Percentiles rank a stretch among this genome's conserved stretches.
Conservation (phyloP, 2,113 vertebrate species). For the Azemiops feae region DNA sequence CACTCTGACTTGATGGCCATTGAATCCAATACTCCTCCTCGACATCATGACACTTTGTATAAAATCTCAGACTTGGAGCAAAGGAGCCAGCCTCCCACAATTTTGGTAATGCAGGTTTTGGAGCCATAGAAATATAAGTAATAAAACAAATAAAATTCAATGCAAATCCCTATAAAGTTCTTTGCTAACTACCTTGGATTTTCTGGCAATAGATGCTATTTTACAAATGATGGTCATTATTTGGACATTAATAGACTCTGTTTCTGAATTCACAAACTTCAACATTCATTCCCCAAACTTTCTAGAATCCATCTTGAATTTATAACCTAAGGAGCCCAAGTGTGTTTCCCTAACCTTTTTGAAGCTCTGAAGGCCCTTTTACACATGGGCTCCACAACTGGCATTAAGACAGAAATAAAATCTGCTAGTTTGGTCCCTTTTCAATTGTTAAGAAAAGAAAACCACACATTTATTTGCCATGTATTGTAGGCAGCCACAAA, state of each 20-base stretch:
- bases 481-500: background rate
- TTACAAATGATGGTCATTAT: background rate
- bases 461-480: background rate
- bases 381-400: background rate
- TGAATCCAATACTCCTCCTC: background rate
- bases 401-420: background rate
- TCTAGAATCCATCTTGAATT: background rate
- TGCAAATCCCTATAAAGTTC: background rate
- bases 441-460: background rate
- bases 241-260: background rate
- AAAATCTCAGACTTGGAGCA: background rate
- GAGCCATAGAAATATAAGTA: too few species aligned
- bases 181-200: conserved; percentile 23
- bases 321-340: background rate
- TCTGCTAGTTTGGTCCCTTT: background rate
- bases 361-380: background rate
- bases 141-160: too few species aligned
- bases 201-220: conserved; percentile 3
- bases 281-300: background rate
- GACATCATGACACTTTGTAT: background rate
- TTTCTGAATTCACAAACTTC: background rate
- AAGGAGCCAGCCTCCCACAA: background rate
- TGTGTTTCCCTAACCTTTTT: background rate
- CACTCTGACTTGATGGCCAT: background rate
- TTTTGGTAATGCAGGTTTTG: too few species aligned